Conservation (phyloP, 2,797 vertebrate genomes). For the Brachyalestes nurse region DNA sequence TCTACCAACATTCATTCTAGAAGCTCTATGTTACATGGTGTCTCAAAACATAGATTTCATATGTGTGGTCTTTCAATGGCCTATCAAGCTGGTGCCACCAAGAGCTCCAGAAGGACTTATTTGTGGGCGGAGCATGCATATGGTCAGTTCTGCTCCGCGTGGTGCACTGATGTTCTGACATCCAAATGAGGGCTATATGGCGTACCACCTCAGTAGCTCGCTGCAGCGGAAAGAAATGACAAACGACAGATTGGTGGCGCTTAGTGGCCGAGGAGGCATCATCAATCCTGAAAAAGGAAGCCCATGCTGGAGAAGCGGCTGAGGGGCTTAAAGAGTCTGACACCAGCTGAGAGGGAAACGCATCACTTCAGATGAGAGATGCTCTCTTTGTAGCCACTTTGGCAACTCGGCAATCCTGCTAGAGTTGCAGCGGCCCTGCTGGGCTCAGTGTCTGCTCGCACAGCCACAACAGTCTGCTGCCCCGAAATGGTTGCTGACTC, state of each 20-base stretch:
- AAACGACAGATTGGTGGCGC: slow-evolving; percentile 58
- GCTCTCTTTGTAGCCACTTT: slow-evolving; percentile 31
- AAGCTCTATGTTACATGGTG: no score
- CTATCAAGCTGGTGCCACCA: no score
- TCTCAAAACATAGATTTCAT: no score
- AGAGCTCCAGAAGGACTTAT: no score
- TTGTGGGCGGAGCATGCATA: no score
- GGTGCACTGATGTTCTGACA: slow-evolving; percentile 20
- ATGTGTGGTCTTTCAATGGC: no score
- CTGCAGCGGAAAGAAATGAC: slow-evolving; percentile 46
- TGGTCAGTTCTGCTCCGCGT: neutral
- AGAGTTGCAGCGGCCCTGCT: slow-evolving; percentile 22
- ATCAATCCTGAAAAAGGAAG: slow-evolving; percentile 60
- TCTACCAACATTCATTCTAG: no score
- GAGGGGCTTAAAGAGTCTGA: slow-evolving; percentile 38
- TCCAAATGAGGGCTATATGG: slow-evolving; percentile 11
- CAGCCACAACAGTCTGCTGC: slow-evolving; percentile 15
- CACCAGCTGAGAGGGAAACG: slow-evolving; percentile 56
- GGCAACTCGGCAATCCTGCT: slow-evolving; percentile 24
- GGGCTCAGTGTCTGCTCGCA: slow-evolving; percentile 7
- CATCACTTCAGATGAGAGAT: slow-evolving; percentile 50
- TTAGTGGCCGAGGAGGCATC: slow-evolving; percentile 27
- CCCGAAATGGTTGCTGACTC: slow-evolving; percentile 2
- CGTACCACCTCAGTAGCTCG: slow-evolving; percentile 47
- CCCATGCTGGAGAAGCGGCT: slow-evolving; percentile 30